Base-by-base conservation (phyloP, 2,113 vertebrate genomes). In the Hoplias malabaricus region DNA sequence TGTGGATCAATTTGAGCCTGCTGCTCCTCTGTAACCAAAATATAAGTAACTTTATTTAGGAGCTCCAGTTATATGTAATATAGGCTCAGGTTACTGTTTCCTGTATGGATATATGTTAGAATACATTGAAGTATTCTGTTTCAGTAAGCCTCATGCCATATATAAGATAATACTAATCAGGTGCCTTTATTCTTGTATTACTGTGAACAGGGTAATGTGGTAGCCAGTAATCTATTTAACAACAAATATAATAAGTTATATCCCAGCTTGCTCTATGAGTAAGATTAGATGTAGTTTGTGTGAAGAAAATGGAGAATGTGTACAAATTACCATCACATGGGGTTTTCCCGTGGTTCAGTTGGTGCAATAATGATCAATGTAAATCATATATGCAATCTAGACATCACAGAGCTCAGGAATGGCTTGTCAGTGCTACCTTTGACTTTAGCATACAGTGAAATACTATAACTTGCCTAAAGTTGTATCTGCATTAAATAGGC, bases 341-440 rank as follows among this genome's bases (percentile, higher is more conserved):
- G 29, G 1, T 27, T 63, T 62, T 63, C 21, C 27, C 62, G 38
- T 25, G 71, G 9, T 8, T 62, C 42, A 48, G 33, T 46, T 5
- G 34, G 38, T 46, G 71, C 71, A 73, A 61, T 73, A 73, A 73
- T 14, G 36, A 61, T 62, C 40, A 62, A 62, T 10, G 62, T 62
- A 0, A 12, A 62, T 43, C 19, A 29, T 48, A 29, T 48, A 31
- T 62, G 57, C 57, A 48, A 62, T 46, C 61, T 59, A 42, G 40
- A 40, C 53, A 59, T 53, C 48, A 9, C n/a, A 23, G 21, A 19
- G n/a, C 40, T 34, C 38, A 62, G 19, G 16, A 73, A 73, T 34
- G 56, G 19, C 71, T 63, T 9, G 19, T 25, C 57, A 61, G 8
- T 63, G 11, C 33, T 36, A n/a, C 36, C 34, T 33, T 0, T 36